phyloP scores from a whole-genome alignment of 2,797 vertebrate species.

The Toxotes lorentzi region DNA sequence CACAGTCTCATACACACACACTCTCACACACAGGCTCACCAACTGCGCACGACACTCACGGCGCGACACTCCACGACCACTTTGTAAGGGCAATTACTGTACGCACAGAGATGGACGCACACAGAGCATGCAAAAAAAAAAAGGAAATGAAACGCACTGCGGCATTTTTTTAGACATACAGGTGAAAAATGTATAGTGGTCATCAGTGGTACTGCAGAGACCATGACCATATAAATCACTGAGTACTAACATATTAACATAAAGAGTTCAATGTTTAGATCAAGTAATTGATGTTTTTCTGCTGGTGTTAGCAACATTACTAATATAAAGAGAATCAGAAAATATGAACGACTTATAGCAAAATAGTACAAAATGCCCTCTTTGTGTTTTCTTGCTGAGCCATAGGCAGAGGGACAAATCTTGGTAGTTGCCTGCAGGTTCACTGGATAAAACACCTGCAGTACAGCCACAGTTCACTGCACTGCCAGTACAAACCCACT shows the following conservation, averaged over 20 bases:
- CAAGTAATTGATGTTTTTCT: neutral
- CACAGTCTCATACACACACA: constrained; percentile 73
- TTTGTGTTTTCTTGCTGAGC: neutral
- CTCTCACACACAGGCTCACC: constrained; percentile 29
- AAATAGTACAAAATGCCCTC: neutral
- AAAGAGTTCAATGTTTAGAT: neutral
- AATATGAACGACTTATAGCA: neutral
- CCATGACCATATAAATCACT: neutral
- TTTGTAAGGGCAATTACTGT: constrained; percentile 32
- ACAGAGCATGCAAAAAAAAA: constrained; percentile 31
- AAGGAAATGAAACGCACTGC: neutral
- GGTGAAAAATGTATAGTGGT: neutral
- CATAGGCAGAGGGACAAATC: neutral
- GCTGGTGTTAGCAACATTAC: neutral
- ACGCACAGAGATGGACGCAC: neutral
- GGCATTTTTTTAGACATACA: too few species aligned
- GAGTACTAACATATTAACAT: neutral
- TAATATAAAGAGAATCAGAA: neutral
- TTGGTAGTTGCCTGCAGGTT: neutral
- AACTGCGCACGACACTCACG: constrained; percentile 35
- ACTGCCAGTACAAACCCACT: neutral
- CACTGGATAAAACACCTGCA: neutral
- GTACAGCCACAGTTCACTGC: too few species aligned
- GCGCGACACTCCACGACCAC: constrained; percentile 63
- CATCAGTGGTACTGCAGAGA: neutral